Evolutionary conservation across 2,113 vertebrate genomes (phyloP), one percentile per base, ranked within the genome.

Genomic region (Nyctereutes procyonoides): DNA sequence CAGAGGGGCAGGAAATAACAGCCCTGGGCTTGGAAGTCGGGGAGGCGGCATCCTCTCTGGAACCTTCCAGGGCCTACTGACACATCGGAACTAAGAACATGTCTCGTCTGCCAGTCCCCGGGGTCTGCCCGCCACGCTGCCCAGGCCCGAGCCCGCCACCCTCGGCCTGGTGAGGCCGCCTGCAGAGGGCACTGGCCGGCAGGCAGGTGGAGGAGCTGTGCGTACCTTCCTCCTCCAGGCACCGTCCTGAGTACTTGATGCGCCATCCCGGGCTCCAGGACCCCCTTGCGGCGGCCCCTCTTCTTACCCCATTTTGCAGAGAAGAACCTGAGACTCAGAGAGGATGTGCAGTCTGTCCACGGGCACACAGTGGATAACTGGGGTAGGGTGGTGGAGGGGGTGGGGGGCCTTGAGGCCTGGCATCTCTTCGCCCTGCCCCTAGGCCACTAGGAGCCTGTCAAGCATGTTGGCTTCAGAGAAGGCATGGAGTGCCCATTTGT

Each of bases 121-220:
- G 80, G 55, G n/a, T 26, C 17, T 3, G 15, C 53, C 67, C 15
- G 5, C 48, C 8, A 0, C 15, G 1, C 81, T 8, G 81, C 38
- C 77, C 79, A 62, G 69, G 16, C 38, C 32, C 28, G 11, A 0
- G 28, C 1, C 67, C 1, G 20, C 24, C 16, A 24, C 32, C 8
- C 26, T 43, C 1, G 5, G 43, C 43, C 6, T 43, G 43, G 43
- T 43, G 6, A 43, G 6, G 43, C 43, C 1, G 6, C 43, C 43
- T 43, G 43, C 6, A 43, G 86, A 48, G 43, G 73, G 22, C 43
- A 3, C 43, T 81, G 53, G 32, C 51, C 0, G 3, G 79, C 26
- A 0, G 1, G 24, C 62, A 85, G 38, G 24, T 1, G 3, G 28
- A 0, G 4, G 3, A 1, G 11, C 2, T 8, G 0, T 5, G 63